Percentiles rank a stretch among this genome's conserved stretches.
phyloP scores from a whole-genome alignment of 2,797 vertebrate species.

The Schizothorax lantsangensis region DNA sequence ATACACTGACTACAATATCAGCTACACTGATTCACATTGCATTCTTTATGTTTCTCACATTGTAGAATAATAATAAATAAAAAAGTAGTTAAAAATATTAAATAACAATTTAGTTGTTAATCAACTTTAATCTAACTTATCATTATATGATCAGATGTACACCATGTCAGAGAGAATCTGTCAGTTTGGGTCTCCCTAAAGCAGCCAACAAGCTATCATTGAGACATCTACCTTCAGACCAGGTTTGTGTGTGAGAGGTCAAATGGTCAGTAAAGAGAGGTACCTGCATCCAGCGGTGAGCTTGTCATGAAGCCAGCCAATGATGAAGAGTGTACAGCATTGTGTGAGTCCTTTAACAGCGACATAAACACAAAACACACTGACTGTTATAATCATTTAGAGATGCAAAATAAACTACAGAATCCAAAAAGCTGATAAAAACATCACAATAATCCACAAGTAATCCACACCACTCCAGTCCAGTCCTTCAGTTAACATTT shows the following conservation, averaged over 20 bases:
- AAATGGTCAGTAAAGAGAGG: background rate
- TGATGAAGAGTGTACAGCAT: background rate
- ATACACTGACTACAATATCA: background rate
- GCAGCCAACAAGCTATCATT: constrained; percentile 21
- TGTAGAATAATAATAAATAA: background rate
- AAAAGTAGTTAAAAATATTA: background rate
- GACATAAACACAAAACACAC: background rate
- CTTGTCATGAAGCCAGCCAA: background rate
- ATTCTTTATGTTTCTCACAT: background rate
- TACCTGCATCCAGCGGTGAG: background rate
- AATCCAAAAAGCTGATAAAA: background rate
- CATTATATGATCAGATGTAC: background rate
- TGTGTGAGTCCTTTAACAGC: background rate
- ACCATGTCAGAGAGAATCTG: background rate
- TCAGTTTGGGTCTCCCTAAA: constrained; percentile 49
- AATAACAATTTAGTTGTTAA: background rate
- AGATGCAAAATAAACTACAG: background rate
- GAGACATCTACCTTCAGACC: background rate
- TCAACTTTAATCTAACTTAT: too few species aligned
- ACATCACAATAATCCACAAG: background rate
- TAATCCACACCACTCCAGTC: too few species aligned
- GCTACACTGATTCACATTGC: background rate
- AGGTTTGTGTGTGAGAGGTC: background rate
- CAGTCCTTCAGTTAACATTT: too few species aligned
- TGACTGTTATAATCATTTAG: background rate